A percentile compares a stretch with the other conserved stretches of the same genome.
phyloP scores from a whole-genome alignment of 2,888 invertebrate species.

The Heterodera filipjevi region DNA sequence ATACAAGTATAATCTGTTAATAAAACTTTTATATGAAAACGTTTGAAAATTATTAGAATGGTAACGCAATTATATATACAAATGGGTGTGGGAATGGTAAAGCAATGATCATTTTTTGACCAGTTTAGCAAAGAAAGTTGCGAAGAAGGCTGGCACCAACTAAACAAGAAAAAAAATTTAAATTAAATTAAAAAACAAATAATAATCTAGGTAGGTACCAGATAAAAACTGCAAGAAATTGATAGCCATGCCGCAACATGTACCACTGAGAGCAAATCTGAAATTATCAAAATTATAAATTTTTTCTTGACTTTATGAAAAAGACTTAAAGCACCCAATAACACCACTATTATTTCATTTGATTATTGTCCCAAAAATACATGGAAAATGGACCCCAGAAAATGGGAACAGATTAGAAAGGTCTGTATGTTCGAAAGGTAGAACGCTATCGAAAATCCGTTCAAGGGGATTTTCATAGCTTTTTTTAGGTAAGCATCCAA shows the following conservation, averaged over 20 bases:
- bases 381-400: too few relatives aligned
- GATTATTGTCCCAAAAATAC: too few relatives aligned
- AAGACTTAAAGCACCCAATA: too few relatives aligned
- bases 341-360: too few relatives aligned
- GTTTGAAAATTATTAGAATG: too few relatives aligned
- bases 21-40: too few relatives aligned
- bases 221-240: constrained; percentile 52
- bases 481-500: too few relatives aligned
- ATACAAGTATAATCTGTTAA: background rate
- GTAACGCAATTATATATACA: background rate
- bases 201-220: constrained; percentile 41
- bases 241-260: constrained; percentile 60
- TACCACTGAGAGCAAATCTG: constrained; percentile 57
- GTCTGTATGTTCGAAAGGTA: too few relatives aligned
- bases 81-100: constrained; percentile 1
- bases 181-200: background rate
- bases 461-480: too few relatives aligned
- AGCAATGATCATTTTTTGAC: constrained; percentile 53
- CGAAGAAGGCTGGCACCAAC: constrained; percentile 58
- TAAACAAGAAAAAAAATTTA: constrained; percentile 47
- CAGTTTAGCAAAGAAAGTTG: constrained; percentile 55
- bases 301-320: background rate
- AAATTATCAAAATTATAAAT: background rate
- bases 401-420: too few relatives aligned
- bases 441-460: too few relatives aligned